Evolutionary conservation across 2,888 invertebrate species (phyloP), one percentile per base, ranked within the genome.

Genomic region (Xestia c-nigrum): DNA sequence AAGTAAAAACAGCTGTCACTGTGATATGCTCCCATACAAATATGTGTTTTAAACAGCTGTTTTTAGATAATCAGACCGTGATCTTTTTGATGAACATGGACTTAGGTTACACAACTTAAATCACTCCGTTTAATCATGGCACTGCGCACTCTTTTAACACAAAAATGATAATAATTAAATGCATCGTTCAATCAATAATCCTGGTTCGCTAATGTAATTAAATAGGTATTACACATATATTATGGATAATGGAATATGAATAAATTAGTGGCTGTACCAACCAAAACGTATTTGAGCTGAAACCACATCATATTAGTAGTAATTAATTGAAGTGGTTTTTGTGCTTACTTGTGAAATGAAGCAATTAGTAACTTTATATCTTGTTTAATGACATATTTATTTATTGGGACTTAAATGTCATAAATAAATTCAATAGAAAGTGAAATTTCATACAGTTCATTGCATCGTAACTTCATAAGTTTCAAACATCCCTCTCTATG

Each of bases 311-410:
- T 61, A 76, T 5, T 43, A 43, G 9, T 43, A 43, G 43, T n/a
- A 38, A 10, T 57, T 50, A 59, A 64, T 63, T 67, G 64, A 78
- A 72, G 72, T 61, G 24, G 46, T 24, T 40, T 47, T 46, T 61
- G 50, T 59, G 63, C 40, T 66, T 12, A 38, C 14, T 47, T 38
- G 9, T 65, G 7, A 14, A 66, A 77, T 81, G 63, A 76, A 79
- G 71, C 63, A 64, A 81, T 85, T 81, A 76, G 31, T 68, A 74
- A 57, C 61, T 76, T 57, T 38, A 57, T 75, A 65, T 61, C 47
- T 31, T 16, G 21, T n/a, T 43, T 38, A 38, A 19, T 61, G 24
- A 31, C 0, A 31, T 59, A 31, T 59, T 31, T 31, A 31, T 59
- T 59, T 3, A 24, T 24, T 0, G 5, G 19, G 50, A 50, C 16